Evolutionary conservation across 2,888 invertebrate genomes (phyloP).

Genomic region (Drosophila prolongata): DNA sequence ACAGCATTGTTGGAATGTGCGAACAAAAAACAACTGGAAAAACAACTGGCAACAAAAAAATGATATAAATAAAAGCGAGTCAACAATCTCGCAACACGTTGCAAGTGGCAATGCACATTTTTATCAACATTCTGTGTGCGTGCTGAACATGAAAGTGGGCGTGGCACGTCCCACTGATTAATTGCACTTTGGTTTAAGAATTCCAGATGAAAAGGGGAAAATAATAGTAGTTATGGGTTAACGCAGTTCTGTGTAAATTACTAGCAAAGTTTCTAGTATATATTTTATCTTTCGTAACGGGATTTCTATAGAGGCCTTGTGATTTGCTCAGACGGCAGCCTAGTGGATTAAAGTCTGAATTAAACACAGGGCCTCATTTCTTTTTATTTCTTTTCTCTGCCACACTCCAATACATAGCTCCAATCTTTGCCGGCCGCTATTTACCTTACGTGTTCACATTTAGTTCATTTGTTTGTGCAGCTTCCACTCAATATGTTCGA

Average conservation of each 20-base stretch:
- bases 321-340: background rate
- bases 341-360: conserved; percentile 20
- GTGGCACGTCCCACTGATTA: conserved; percentile 73
- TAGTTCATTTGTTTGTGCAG: conserved; percentile 66
- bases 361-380: background rate
- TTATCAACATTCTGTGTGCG: conserved; percentile 66
- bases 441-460: conserved; percentile 67
- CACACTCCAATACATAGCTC: background rate
- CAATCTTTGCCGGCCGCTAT: conserved; percentile 41
- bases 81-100: conserved; percentile 78
- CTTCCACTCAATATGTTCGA: conserved; percentile 51
- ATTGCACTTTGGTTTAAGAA: conserved; percentile 50
- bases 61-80: conserved; percentile 52
- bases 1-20: conserved; percentile 25
- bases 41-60: conserved; percentile 26
- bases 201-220: conserved; percentile 3
- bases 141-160: conserved; percentile 60
- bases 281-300: background rate
- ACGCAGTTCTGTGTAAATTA: too few species aligned
- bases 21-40: conserved; percentile 4
- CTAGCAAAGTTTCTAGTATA: background rate
- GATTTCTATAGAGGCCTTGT: background rate
- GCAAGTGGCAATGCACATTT: conserved; percentile 67
- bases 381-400: background rate
- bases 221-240: background rate